Evolutionary conservation across 2,797 vertebrate species (phyloP).

Genomic region (Carcharodon carcharias): DNA sequence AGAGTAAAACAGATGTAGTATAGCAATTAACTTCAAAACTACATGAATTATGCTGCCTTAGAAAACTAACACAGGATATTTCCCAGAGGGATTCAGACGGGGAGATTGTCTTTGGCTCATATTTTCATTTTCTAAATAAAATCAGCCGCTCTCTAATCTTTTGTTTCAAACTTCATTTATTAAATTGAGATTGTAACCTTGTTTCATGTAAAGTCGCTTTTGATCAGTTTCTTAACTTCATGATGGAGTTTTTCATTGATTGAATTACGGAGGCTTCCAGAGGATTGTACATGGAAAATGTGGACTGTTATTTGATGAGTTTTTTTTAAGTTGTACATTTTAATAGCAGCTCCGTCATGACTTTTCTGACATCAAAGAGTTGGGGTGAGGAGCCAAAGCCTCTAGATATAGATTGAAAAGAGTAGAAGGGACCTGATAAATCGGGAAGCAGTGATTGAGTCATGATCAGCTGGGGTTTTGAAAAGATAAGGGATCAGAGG

Average conservation of each 20-base stretch:
- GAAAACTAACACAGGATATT: neutral
- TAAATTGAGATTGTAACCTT: constrained; percentile 20
- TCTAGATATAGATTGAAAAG: neutral
- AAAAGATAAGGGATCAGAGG: neutral
- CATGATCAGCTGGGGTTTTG: neutral
- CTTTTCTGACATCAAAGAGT: neutral
- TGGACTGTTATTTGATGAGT: neutral
- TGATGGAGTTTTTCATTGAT: constrained; percentile 8
- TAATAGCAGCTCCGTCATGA: neutral
- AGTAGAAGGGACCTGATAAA: no score
- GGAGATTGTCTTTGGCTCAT: constrained; percentile 16
- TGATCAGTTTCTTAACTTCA: neutral
- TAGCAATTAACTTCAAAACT: constrained; percentile 21
- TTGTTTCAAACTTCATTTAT: constrained; percentile 19
- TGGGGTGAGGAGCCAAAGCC: no score
- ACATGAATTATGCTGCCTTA: constrained; percentile 17
- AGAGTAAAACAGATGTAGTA: neutral
- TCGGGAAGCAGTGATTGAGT: neutral
- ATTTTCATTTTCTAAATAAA: constrained; percentile 36
- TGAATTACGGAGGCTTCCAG: constrained; percentile 14
- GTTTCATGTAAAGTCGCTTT: constrained; percentile 10
- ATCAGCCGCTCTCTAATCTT: constrained; percentile 30
- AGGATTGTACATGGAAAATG: neutral
- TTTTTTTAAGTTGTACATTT: neutral
- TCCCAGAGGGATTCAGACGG: neutral